Conservation (phyloP, 2,888 invertebrate species). For the Scotopteryx bipunctaria region DNA sequence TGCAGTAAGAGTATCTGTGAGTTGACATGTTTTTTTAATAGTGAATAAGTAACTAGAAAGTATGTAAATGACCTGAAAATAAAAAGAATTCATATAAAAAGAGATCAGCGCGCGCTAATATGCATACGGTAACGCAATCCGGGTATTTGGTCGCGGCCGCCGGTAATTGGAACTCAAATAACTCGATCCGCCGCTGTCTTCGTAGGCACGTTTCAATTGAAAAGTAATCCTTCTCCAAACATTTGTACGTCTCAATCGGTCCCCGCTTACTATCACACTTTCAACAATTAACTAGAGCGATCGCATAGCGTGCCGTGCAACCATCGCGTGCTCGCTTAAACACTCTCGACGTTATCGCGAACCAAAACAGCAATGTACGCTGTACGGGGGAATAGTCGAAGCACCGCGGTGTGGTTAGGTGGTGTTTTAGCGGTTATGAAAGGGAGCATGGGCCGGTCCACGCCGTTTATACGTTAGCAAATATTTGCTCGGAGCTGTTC, state of each 20-base stretch:
- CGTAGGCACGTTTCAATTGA: conserved; percentile 80
- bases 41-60: too few relatives aligned
- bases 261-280: conserved; percentile 44
- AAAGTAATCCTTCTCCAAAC: conserved; percentile 79
- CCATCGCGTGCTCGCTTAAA: conserved; percentile 10
- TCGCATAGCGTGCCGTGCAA: neutral
- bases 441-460: conserved; percentile 58
- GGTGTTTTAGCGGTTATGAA: conserved; percentile 63
- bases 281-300: conserved; percentile 26
- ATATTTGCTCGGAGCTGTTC: conserved; percentile 59
- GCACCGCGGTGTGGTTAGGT: conserved; percentile 28
- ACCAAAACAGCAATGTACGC: conserved; percentile 38
- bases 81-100: conserved; percentile 37
- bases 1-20: too few relatives aligned
- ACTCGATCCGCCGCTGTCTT: conserved; percentile 70
- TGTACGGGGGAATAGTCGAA: neutral
- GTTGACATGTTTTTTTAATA: too few relatives aligned
- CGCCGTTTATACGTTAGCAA: conserved; percentile 61
- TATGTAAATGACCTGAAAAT: conserved; percentile 17
- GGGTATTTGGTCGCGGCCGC: conserved; percentile 69
- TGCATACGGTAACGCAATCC: conserved; percentile 69
- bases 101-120: conserved; percentile 54
- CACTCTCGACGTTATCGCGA: fast-evolving
- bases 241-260: conserved; percentile 77
- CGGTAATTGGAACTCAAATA: conserved; percentile 81